phyloP scores from a whole-genome alignment of 2,888 invertebrate genomes.

The Andrena minutula region DNA sequence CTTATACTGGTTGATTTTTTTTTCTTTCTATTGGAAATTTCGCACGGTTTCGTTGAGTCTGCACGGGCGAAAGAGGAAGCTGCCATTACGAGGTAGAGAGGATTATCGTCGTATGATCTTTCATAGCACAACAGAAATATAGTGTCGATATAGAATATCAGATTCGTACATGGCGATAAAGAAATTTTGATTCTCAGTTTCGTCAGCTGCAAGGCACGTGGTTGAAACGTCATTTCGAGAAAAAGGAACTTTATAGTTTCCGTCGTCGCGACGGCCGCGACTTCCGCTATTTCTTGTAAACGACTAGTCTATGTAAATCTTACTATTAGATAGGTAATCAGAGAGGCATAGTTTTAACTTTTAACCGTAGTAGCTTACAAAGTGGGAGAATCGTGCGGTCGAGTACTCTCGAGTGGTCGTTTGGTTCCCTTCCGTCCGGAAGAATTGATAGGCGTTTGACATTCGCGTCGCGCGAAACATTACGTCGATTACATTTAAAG shows the following conservation, averaged over 20 bases:
- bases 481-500: slow-evolving; percentile 63
- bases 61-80: slow-evolving; percentile 22
- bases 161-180: slow-evolving; percentile 53
- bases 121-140: slow-evolving; percentile 27
- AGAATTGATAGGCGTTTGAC: slow-evolving; percentile 47
- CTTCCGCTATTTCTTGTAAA: slow-evolving; percentile 39
- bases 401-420: slow-evolving; percentile 62
- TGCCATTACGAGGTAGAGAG: slow-evolving; percentile 61
- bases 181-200: slow-evolving; percentile 77
- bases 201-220: slow-evolving; percentile 83
- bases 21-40: not conserved
- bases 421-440: slow-evolving; percentile 19
- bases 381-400: slow-evolving; percentile 42
- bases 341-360: slow-evolving; percentile 42
- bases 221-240: slow-evolving; percentile 77
- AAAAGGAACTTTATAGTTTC: slow-evolving; percentile 60
- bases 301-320: slow-evolving; percentile 49
- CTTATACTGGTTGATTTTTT: no score
- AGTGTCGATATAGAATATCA: slow-evolving; percentile 32
- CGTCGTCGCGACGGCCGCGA: slow-evolving; percentile 11
- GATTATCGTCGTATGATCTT: slow-evolving; percentile 24
- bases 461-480: slow-evolving; percentile 54
- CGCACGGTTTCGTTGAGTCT: not conserved
- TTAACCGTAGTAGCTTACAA: slow-evolving; percentile 46
- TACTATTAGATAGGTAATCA: slow-evolving; percentile 49